phyloP scores from a whole-genome alignment of 92 coral and sea anemone genomes.

The Chrysogorgia sp. region DNA sequence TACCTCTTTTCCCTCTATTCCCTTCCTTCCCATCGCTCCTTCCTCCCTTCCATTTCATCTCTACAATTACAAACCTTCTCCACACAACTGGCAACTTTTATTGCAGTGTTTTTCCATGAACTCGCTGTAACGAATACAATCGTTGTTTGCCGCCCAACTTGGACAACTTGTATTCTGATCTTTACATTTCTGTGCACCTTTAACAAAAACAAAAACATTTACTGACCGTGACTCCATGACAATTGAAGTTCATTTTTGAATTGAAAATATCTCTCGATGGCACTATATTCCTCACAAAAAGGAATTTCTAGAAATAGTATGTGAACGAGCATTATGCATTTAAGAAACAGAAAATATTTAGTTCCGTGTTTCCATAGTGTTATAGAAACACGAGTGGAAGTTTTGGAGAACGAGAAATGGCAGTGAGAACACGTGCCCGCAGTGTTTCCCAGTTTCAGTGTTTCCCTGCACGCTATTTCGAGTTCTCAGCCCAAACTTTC shows the following conservation, averaged over 20 bases:
- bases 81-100: constrained; percentile 32
- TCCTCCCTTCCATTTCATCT: neutral
- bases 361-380: too few species aligned
- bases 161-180: constrained; percentile 9
- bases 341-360: neutral
- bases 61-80: constrained; percentile 6
- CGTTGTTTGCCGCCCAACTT: constrained; percentile 23
- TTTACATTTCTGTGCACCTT: constrained; percentile 1
- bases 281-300: neutral
- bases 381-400: too few species aligned
- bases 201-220: neutral
- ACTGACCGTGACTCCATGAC: neutral
- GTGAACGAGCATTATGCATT: neutral
- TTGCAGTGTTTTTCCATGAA: constrained; percentile 36
- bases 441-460: too few species aligned
- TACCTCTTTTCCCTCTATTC: neutral
- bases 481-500: too few species aligned
- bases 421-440: too few species aligned
- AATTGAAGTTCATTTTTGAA: neutral
- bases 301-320: neutral
- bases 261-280: too few species aligned
- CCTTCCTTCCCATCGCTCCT: too few species aligned
- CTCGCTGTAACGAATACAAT: constrained; percentile 23
- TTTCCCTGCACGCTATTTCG: too few species aligned
- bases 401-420: neutral